These are phyloP conservation scores for Papilio protenor DNA, from an alignment of 2,888 invertebrate species.

Conservation along the genomic window DNA sequence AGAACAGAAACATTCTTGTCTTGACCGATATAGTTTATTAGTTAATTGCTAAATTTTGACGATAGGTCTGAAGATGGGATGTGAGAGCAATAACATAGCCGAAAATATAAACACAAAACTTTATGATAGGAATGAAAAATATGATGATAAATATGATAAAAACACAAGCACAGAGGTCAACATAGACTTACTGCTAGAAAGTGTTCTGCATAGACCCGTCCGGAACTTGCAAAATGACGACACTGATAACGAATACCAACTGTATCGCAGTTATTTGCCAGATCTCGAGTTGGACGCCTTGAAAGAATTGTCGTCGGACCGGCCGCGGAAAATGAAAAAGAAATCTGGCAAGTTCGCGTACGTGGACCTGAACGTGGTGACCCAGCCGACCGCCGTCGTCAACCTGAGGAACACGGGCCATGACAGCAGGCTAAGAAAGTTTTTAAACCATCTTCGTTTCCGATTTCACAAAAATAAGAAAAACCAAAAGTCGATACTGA, in stretches of 20 bases:
- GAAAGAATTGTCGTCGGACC: not conserved
- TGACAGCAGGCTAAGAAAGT: constrained; percentile 51
- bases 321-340: constrained; percentile 15
- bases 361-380: constrained; percentile 39
- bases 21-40: not conserved
- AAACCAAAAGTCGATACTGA: constrained; percentile 48
- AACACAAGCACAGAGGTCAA: constrained; percentile 1
- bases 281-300: constrained; percentile 10
- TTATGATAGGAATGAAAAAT: constrained; percentile 20
- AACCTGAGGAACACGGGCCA: constrained; percentile 47
- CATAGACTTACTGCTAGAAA: constrained; percentile 19
- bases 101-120: constrained; percentile 11
- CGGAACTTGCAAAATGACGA: not conserved
- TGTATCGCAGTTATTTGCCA: constrained; percentile 35
- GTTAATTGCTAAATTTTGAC: constrained; percentile 11
- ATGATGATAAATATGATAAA: constrained; percentile 12
- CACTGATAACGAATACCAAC: constrained; percentile 12
- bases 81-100: constrained; percentile 8
- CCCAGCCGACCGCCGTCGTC: constrained; percentile 33
- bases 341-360: constrained; percentile 35
- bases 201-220: constrained; percentile 10
- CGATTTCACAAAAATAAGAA: constrained; percentile 48
- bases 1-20: not conserved
- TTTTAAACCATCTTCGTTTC: constrained; percentile 55
- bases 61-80: constrained; percentile 14